Evolutionary conservation across 1,140 invertebrate species (phyloP).

Genomic region (Danaus melanippus): DNA sequence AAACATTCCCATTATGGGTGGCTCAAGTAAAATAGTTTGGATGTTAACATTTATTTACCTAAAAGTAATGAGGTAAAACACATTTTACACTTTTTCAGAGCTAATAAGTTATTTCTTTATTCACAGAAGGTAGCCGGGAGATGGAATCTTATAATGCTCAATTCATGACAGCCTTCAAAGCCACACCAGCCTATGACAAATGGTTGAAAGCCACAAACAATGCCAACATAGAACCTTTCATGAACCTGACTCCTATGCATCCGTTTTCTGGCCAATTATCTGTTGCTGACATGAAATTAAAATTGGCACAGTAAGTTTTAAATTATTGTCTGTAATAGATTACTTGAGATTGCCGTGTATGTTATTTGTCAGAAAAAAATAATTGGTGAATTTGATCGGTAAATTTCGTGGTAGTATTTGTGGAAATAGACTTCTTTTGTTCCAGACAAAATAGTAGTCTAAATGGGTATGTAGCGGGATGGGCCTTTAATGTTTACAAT

Average conservation of each 20-base stretch:
- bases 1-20: no score
- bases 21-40: no score
- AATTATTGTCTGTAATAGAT: no score
- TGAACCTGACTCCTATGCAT: conserved; percentile 83
- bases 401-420: no score
- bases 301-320: conserved; percentile 87
- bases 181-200: conserved; percentile 89
- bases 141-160: conserved; percentile 90
- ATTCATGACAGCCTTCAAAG: conserved; percentile 89
- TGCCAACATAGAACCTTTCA: conserved; percentile 75
- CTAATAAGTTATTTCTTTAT: conserved; percentile 1
- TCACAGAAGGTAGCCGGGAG: conserved; percentile 81
- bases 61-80: background rate
- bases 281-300: conserved; percentile 94
- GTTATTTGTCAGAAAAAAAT: no score
- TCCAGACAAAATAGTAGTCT: no score
- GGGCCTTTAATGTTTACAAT: no score
- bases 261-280: conserved; percentile 94
- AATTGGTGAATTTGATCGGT: no score
- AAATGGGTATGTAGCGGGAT: no score
- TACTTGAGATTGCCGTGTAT: no score
- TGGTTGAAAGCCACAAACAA: conserved; percentile 82
- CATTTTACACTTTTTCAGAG: conserved; percentile 4
- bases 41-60: no score
- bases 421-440: no score